These are phyloP conservation scores for Pterocles gutturalis DNA, from an alignment of 2,113 vertebrate genomes.

Conservation along the genomic window DNA sequence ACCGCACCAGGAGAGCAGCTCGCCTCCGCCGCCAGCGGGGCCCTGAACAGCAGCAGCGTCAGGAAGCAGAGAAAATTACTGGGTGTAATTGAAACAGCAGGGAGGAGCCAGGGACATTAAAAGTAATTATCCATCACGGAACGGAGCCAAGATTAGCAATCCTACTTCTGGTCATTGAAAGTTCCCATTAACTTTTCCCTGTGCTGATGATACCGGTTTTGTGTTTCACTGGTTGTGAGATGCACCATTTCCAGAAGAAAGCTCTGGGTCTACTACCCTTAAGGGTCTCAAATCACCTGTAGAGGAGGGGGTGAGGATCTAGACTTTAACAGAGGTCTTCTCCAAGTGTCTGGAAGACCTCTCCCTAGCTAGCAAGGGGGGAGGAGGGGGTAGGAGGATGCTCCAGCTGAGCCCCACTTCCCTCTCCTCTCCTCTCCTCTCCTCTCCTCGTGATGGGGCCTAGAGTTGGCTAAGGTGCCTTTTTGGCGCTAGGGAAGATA, in stretches of 20 bases:
- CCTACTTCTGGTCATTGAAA: conserved; percentile 33
- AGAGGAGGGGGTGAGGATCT: neutral
- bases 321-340: neutral
- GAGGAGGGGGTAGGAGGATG: neutral
- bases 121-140: neutral
- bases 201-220: neutral
- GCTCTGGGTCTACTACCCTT: neutral
- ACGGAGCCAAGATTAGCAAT: neutral
- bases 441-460: neutral
- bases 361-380: neutral
- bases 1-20: accelerated
- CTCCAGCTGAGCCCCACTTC: neutral
- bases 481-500: neutral
- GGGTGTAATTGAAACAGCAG: conserved; percentile 54
- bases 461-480: neutral
- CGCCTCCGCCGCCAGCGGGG: neutral
- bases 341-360: neutral
- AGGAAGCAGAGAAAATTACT: conserved; percentile 34
- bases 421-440: neutral
- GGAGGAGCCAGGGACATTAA: conserved; percentile 27
- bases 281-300: neutral
- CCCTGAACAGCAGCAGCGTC: neutral
- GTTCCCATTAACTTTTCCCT: neutral
- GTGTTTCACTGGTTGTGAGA: neutral
- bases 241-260: neutral